A percentile compares a stretch with the other conserved stretches of the same genome.
phyloP scores from a whole-genome alignment of 2,797 vertebrate genomes.

The Arnoldichthys spilopterus region DNA sequence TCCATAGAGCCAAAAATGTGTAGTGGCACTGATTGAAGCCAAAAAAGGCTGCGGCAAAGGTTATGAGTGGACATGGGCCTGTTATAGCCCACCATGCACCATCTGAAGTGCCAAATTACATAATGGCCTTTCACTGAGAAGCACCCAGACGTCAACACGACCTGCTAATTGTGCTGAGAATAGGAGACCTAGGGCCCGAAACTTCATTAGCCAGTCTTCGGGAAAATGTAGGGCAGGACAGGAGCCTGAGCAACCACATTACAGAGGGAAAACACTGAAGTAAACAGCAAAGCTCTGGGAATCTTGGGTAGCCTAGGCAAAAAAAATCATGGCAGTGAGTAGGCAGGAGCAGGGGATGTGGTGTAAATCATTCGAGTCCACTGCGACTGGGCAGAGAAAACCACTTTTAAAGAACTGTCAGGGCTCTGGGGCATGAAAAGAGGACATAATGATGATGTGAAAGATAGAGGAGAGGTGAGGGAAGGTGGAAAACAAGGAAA shows the following conservation, averaged over 20 bases:
- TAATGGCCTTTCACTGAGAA: slow-evolving; percentile 77
- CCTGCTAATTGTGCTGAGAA: slow-evolving; percentile 77
- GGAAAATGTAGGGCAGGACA: slow-evolving; percentile 59
- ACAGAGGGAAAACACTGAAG: neutral
- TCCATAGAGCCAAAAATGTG: too few species aligned
- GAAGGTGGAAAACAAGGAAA: neutral
- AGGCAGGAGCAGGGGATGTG: neutral
- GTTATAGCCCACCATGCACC: slow-evolving; percentile 50
- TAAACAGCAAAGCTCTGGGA: neutral
- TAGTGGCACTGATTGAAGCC: too few species aligned
- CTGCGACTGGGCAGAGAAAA: neutral
- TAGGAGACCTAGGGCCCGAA: slow-evolving; percentile 64
- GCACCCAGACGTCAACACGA: slow-evolving; percentile 75
- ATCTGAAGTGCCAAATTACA: slow-evolving; percentile 69
- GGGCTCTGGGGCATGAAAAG: neutral
- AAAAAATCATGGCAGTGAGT: neutral
- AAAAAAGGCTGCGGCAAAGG: slow-evolving; percentile 11
- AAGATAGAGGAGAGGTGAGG: neutral
- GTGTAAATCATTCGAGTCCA: neutral
- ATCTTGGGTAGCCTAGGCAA: slow-evolving; percentile 11
- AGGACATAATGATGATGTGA: slow-evolving; percentile 10
- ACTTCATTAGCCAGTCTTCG: slow-evolving; percentile 45
- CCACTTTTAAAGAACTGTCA: slow-evolving; percentile 3
- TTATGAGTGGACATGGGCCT: slow-evolving; percentile 27
- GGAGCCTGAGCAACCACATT: slow-evolving; percentile 61